phyloP scores from a whole-genome alignment of 2,888 invertebrate species.

The Lasioglossum oenotherae region DNA sequence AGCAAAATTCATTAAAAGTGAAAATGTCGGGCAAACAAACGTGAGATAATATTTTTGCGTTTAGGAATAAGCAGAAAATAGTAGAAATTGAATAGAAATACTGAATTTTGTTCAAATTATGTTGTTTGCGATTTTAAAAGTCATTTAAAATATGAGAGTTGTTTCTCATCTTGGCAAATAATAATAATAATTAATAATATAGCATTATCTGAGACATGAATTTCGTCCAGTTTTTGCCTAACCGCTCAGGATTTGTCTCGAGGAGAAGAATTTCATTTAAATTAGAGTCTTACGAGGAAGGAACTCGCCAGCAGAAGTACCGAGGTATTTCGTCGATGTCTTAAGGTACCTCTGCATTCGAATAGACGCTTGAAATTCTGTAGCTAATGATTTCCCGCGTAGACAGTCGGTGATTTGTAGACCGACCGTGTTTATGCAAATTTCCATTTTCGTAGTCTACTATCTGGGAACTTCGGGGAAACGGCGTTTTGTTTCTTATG shows the following conservation, averaged over 20 bases:
- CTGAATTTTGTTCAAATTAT: too few species aligned
- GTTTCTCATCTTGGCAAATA: background rate
- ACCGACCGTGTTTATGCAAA: background rate
- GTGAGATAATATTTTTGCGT: background rate
- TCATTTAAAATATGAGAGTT: background rate
- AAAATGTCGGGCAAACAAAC: background rate
- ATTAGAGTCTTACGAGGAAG: conserved; percentile 1
- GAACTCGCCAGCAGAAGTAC: background rate
- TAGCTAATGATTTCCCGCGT: conserved; percentile 1
- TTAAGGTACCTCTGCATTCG: background rate
- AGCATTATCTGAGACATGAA: background rate
- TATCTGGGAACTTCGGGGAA: background rate
- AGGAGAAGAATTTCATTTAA: conserved; percentile 1
- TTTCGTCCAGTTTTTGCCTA: background rate
- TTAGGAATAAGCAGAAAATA: background rate
- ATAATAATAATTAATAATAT: background rate
- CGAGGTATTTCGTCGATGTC: conserved; percentile 6
- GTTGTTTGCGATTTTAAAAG: background rate
- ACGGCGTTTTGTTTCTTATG: background rate
- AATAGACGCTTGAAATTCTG: conserved; percentile 1
- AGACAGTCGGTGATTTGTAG: background rate
- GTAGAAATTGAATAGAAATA: background rate
- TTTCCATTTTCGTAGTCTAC: background rate
- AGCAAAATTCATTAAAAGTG: background rate
- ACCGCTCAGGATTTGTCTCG: background rate